Percentiles rank a stretch among this genome's conserved stretches.
These are phyloP conservation scores for Plectus sambesii DNA, from an alignment of 1,140 invertebrate genomes.

Conservation along the genomic window DNA sequence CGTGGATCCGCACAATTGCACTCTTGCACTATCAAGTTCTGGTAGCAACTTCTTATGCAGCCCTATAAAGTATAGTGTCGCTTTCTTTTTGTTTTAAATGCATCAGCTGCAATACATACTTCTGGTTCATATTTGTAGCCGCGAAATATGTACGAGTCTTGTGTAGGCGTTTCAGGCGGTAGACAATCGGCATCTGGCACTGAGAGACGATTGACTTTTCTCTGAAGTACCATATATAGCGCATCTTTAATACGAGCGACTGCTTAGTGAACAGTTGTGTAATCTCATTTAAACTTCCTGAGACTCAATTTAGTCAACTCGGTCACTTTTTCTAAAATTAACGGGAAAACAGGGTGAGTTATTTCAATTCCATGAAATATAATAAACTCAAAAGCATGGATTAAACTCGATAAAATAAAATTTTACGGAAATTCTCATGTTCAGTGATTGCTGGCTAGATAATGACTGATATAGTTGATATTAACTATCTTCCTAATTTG, in stretches of 20 bases:
- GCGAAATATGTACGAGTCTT: conserved; percentile 33
- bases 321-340: too few species aligned
- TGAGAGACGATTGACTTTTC: conserved; percentile 37
- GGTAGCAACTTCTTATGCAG: conserved; percentile 41
- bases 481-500: too few species aligned
- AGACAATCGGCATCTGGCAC: conserved; percentile 32
- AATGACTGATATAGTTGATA: too few species aligned
- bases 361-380: conserved; percentile 2
- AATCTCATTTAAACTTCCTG: too few species aligned
- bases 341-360: too few species aligned
- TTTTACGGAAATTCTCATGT: conserved; percentile 4
- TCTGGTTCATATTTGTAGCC: conserved; percentile 43
- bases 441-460: too few species aligned
- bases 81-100: conserved; percentile 1
- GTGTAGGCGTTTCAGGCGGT: conserved; percentile 15
- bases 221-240: too few species aligned
- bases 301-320: too few species aligned
- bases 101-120: conserved; percentile 10
- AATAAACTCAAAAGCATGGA: conserved; percentile 11
- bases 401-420: conserved; percentile 13
- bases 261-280: too few species aligned
- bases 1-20: conserved; percentile 40
- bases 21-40: conserved; percentile 30
- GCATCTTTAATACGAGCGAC: too few species aligned
- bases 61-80: conserved; percentile 19